Percentiles rank a stretch among this genome's conserved stretches.
Conservation (phyloP, 2,113 vertebrate species). For the Odobenus rosmarus region DNA sequence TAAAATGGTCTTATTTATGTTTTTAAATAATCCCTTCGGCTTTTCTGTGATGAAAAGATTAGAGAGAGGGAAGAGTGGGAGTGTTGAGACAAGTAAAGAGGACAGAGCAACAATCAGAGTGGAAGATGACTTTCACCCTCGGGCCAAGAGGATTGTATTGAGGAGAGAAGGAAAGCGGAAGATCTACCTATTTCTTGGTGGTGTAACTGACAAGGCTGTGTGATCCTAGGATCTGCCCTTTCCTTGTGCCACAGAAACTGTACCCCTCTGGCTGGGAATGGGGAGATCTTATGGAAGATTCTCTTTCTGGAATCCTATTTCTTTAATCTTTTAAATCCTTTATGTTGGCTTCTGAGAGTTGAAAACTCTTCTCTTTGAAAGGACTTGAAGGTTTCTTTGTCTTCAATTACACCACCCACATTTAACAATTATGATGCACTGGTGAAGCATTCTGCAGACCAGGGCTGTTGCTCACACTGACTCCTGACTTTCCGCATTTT, state of each 20-base stretch:
- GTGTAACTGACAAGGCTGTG: background rate
- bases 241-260: background rate
- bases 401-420: background rate
- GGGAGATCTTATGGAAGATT: background rate
- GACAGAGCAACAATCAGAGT: background rate
- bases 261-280: background rate
- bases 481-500: conserved; percentile 59
- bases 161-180: background rate
- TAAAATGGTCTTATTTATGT: background rate
- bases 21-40: background rate
- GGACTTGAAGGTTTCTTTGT: conserved; percentile 12
- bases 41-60: conserved; percentile 26
- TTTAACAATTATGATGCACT: background rate
- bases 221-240: background rate
- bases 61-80: background rate
- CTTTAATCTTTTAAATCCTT: background rate
- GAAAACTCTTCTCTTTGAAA: conserved; percentile 23
- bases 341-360: background rate
- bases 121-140: background rate
- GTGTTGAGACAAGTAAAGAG: background rate
- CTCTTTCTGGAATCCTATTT: background rate
- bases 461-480: background rate
- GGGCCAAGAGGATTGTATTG: background rate
- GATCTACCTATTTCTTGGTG: background rate
- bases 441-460: background rate